Conservation (phyloP, 2,113 vertebrate species). For the Myotis lucifugus region DNA sequence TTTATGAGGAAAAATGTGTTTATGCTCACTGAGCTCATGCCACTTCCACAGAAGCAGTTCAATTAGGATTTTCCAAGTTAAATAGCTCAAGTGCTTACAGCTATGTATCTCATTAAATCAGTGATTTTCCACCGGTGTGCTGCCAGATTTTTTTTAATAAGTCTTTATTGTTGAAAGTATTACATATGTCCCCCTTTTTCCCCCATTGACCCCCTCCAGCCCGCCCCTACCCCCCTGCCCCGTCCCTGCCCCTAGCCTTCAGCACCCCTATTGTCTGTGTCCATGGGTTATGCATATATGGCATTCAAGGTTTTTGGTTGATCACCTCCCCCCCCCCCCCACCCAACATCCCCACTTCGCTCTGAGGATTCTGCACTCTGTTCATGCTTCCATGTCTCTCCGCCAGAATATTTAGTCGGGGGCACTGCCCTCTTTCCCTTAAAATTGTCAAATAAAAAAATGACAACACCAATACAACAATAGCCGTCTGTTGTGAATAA, state of each 20-base stretch:
- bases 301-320: too few relatives aligned
- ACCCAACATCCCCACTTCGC: too few relatives aligned
- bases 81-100: neutral
- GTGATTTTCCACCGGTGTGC: neutral
- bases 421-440: neutral
- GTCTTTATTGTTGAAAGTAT: too few relatives aligned
- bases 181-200: too few relatives aligned
- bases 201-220: too few relatives aligned
- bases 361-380: too few relatives aligned
- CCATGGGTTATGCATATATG: too few relatives aligned
- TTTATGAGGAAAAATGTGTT: neutral
- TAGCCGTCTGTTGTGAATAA: neutral
- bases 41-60: neutral
- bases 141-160: neutral
- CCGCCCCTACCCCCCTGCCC: too few relatives aligned
- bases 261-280: too few relatives aligned
- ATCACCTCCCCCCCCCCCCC: too few relatives aligned
- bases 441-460: neutral
- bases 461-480: neutral
- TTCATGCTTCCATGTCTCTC: too few relatives aligned
- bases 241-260: too few relatives aligned
- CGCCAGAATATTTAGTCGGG: neutral
- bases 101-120: neutral
- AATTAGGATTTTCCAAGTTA: neutral
- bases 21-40: neutral